Base-by-base conservation (phyloP, 1,140 invertebrate species). In the Eriosoma lanigerum region DNA sequence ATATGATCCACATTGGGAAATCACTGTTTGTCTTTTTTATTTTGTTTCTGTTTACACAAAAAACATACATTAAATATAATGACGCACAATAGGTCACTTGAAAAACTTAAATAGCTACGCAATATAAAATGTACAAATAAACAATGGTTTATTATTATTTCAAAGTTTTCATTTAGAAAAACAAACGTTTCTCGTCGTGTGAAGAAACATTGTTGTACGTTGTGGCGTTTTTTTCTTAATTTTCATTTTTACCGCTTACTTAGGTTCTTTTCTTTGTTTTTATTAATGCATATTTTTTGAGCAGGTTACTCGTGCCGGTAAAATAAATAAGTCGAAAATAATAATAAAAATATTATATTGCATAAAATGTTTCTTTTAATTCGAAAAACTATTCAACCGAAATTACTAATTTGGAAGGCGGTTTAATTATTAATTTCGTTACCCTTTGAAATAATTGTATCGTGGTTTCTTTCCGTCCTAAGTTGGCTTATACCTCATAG, bases 61-160 rank as follows among this genome's bases (percentile, higher is more conserved):
- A 26, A 44, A 75, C 24, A 17, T 13, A 72, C 72, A 58, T 72
- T 72, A 72, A 72, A 52, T 72, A 75, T 75, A 75, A 75, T 58
- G 52, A 75, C 56, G 21, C 54, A 19, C 72, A 38, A 58, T 56
- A 54, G 72, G 54, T 75, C 72, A 75, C 72, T 54, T 21, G 72
- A 58, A 75, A 32, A 58, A 75, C 68, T 75, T 58, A 75, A 75
- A 58, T 17, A 58, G 56, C 26, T 48, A 29, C 44, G 19, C 24
- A n/a, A 32, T 56, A 32, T 73, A 73, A 46, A 17, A 15, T 68
- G 68, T 29, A 52, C 48, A 52, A 72, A 72, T 24, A 52, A 72
- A 72, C 46, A 52, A 72, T 50, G 68, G 26, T 72, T 19, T 52
- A 72, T 72, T 72, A 72, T 50, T 72, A 38, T 24, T 24, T 17